Base-by-base conservation (phyloP, 2,113 vertebrate species). In the Platysteira castanea region DNA sequence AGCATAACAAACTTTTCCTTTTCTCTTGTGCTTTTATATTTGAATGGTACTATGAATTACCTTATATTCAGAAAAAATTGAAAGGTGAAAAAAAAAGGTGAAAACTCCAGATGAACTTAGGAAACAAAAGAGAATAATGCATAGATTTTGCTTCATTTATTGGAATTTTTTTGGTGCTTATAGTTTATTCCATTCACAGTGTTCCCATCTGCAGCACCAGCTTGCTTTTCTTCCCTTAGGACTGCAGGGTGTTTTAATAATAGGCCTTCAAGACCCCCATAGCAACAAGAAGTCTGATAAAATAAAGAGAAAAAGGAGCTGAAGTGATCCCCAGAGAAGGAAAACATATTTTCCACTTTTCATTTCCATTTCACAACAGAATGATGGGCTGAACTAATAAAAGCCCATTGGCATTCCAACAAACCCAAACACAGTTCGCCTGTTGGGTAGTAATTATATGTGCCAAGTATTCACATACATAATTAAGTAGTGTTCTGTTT, bases 221-320 rank as follows among this genome's bases (percentile, higher is more conserved):
- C 91, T 97, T 98, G 95, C 93, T 94, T 96, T 93, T 84, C 84
- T 97, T 96, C 97, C 95, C 95, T 92, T 82, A 96, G 97, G 97
- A 97, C 91, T 96, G 90, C 90, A 84, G 90, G 73, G 87, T 96
- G 77, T 94, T 97, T 98, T 95, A 97, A 97, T 98, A 98, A 97
- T 88, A 97, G 84, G 52, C 64, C 67, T 97, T 67, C 88, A 87
- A 95, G 75, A 93, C 80, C 90, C 92, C 60, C 73, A 77, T 22
- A 96, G 91, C 93, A 97, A 95, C 88, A 85, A 91, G 80, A 95
- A 87, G 75, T 86, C 95, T 94, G 77, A 93, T 93, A 95, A 97
- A 97, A 97, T 84, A 95, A 89, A 94, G 54, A 95, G 47, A 68
- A 96, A 96, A 97, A 92, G 69, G 46, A 96, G n/a, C 33, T 90